These are phyloP conservation scores for Tachystola acroxantha DNA, from an alignment of 2,888 invertebrate species.

Conservation along the genomic window DNA sequence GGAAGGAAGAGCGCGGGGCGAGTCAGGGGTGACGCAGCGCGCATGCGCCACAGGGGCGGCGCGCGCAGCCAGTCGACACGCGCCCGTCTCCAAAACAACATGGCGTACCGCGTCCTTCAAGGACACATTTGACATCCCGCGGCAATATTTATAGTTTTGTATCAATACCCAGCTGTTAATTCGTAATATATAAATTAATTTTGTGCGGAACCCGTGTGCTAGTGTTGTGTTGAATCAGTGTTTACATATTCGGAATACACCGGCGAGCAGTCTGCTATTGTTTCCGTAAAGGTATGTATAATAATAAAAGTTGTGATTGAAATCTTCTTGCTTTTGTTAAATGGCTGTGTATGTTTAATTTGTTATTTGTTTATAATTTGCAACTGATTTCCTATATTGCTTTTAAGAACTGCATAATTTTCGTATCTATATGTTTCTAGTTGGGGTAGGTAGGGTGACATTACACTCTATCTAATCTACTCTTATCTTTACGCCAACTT, in stretches of 20 bases:
- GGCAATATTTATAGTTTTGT: constrained; percentile 26
- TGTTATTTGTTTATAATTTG: too few species aligned
- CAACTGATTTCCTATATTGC: too few species aligned
- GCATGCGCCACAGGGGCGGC: constrained; percentile 61
- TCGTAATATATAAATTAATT: constrained; percentile 11
- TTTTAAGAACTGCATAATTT: too few species aligned
- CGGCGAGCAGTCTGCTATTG: constrained; percentile 39
- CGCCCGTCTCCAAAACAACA: constrained; percentile 66
- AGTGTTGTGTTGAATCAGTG: constrained; percentile 42
- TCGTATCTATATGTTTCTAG: too few species aligned
- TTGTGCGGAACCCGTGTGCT: constrained; percentile 17
- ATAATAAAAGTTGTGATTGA: constrained; percentile 27
- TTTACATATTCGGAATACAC: constrained; percentile 47
- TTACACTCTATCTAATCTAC: too few species aligned
- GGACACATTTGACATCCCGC: constrained; percentile 63
- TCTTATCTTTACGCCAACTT: too few species aligned
- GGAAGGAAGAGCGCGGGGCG: constrained; percentile 21
- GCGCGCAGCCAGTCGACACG: constrained; percentile 68
- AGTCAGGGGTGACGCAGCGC: constrained; percentile 60
- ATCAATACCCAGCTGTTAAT: constrained; percentile 31
- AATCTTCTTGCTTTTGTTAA: background rate
- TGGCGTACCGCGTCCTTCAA: constrained; percentile 63
- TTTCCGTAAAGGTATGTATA: constrained; percentile 55
- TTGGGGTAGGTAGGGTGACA: too few species aligned
- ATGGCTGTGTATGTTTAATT: too few species aligned